Percentiles rank a stretch among this genome's conserved stretches.
Conservation (phyloP, 2,888 invertebrate species). For the Choristoneura rosaceana region DNA sequence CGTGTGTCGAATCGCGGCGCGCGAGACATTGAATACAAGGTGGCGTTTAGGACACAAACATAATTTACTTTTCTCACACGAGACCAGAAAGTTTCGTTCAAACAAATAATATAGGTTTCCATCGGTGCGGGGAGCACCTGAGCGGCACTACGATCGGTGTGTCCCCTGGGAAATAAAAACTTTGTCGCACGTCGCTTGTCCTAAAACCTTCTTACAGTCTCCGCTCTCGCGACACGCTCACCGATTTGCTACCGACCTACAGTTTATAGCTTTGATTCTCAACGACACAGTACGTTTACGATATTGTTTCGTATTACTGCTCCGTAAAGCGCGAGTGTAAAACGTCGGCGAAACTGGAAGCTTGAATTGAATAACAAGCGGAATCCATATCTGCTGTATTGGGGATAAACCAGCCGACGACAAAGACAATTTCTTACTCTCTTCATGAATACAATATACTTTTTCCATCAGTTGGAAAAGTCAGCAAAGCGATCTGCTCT, state of each 20-base stretch:
- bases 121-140: slow-evolving; percentile 80
- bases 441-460: slow-evolving; percentile 31
- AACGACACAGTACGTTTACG: slow-evolving; percentile 77
- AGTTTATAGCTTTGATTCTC: slow-evolving; percentile 82
- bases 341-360: slow-evolving; percentile 50
- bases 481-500: slow-evolving; percentile 25
- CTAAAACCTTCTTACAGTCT: slow-evolving; percentile 81
- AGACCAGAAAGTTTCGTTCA: slow-evolving; percentile 83
- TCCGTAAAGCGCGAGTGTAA: slow-evolving; percentile 52
- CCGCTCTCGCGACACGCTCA: slow-evolving; percentile 72
- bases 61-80: slow-evolving; percentile 83
- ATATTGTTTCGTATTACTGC: slow-evolving; percentile 78
- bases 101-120: slow-evolving; percentile 85
- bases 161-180: slow-evolving; percentile 84
- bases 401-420: slow-evolving; percentile 27
- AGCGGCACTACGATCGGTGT: slow-evolving; percentile 83
- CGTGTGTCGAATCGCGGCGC: slow-evolving; percentile 51
- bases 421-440: slow-evolving; percentile 32
- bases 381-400: slow-evolving; percentile 36
- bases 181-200: slow-evolving; percentile 84
- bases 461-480: slow-evolving; percentile 21
- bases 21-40: slow-evolving; percentile 73
- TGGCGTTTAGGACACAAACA: slow-evolving; percentile 74
- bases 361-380: slow-evolving; percentile 50
- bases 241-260: slow-evolving; percentile 79